These are phyloP conservation scores for Decapterus maruadsi DNA, from an alignment of 2,797 vertebrate species.

Conservation along the genomic window DNA sequence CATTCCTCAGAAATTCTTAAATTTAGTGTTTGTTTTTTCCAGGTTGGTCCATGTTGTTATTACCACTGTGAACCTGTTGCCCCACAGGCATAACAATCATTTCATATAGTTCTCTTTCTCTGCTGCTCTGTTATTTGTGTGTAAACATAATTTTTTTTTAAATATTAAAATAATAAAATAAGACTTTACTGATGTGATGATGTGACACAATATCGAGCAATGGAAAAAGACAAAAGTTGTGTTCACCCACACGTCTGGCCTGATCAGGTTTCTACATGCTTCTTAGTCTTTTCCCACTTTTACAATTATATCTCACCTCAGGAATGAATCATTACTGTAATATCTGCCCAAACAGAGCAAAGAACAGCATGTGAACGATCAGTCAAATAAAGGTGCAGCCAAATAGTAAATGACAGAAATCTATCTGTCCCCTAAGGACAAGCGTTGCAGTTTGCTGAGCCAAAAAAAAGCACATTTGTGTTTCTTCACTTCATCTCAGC, in stretches of 20 bases:
- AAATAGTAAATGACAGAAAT: slow-evolving; percentile 13
- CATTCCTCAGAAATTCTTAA: background rate
- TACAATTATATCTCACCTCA: background rate
- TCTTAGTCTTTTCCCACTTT: background rate
- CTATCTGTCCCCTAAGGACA: slow-evolving; percentile 7
- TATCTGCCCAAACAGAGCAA: slow-evolving; percentile 12
- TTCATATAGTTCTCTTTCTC: background rate
- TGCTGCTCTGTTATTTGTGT: too few relatives aligned
- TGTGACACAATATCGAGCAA: background rate
- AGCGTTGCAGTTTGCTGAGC: slow-evolving; percentile 10
- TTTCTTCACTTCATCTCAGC: slow-evolving; percentile 44
- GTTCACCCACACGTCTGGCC: slow-evolving; percentile 1
- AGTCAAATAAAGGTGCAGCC: background rate
- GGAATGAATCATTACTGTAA: slow-evolving; percentile 22
- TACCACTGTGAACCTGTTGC: background rate
- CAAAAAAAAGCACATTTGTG: slow-evolving; percentile 13
- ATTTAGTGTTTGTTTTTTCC: background rate
- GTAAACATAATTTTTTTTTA: too few relatives aligned
- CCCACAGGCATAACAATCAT: background rate
- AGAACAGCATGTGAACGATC: background rate
- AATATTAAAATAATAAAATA: too few relatives aligned
- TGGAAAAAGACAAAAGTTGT: background rate
- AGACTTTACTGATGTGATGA: background rate
- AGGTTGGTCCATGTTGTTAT: background rate
- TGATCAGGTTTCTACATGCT: slow-evolving; percentile 25